These are phyloP conservation scores for Disparrhopalites patrizii DNA, from an alignment of 2,888 invertebrate genomes.

Conservation along the genomic window DNA sequence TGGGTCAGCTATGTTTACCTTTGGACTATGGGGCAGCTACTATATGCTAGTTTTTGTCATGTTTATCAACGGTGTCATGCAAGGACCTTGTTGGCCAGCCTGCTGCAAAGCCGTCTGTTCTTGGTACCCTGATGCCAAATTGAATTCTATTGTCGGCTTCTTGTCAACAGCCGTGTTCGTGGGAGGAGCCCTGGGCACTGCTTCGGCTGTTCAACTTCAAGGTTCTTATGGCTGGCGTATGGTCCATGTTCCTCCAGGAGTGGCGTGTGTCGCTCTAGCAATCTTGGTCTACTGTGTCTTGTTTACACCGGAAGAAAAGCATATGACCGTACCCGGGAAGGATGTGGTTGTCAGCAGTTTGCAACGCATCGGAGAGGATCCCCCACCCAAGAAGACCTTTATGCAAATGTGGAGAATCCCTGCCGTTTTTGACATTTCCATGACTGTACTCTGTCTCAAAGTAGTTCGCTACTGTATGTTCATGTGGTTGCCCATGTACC, in stretches of 20 bases:
- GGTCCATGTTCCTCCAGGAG: conserved; percentile 51
- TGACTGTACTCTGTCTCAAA: conserved; percentile 54
- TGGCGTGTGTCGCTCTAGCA: conserved; percentile 51
- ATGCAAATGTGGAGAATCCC: conserved; percentile 51
- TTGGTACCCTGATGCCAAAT: conserved; percentile 53
- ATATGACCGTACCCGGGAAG: conserved; percentile 42
- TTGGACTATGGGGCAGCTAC: conserved; percentile 52
- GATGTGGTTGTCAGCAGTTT: conserved; percentile 27
- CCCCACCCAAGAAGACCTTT: conserved; percentile 22
- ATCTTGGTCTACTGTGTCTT: conserved; percentile 41
- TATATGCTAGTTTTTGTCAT: conserved; percentile 51
- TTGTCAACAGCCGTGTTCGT: conserved; percentile 55
- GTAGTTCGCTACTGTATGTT: conserved; percentile 52
- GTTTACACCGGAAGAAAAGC: conserved; percentile 39
- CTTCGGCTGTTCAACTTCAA: conserved; percentile 53
- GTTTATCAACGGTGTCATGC: conserved; percentile 53
- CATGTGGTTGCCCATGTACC: conserved; percentile 56
- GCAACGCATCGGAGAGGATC: conserved; percentile 31
- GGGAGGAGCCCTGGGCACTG: conserved; percentile 54
- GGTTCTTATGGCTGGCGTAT: conserved; percentile 52
- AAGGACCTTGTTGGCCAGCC: conserved; percentile 55
- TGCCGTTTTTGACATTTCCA: conserved; percentile 52
- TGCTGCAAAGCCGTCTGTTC: conserved; percentile 52
- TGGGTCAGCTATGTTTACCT: conserved; percentile 53
- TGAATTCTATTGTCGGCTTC: conserved; percentile 54